phyloP scores from a whole-genome alignment of 53 echinoderm and acorn worm genomes.

The Paracentrotus lividus region DNA sequence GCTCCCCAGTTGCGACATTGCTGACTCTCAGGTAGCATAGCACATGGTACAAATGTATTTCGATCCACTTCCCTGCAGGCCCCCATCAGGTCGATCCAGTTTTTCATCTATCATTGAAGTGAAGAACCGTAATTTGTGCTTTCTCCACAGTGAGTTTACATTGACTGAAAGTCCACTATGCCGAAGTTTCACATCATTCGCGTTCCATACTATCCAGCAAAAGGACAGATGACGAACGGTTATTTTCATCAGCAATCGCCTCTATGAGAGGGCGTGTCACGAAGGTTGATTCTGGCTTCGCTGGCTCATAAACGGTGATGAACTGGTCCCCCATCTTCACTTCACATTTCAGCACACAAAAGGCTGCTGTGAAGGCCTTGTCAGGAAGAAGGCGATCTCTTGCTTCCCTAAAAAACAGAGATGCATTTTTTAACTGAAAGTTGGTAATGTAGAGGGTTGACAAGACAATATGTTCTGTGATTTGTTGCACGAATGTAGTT shows the following conservation, averaged over 20 bases:
- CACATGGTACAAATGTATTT: conserved; percentile 62
- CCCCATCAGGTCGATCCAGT: conserved; percentile 45
- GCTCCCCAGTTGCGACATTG: conserved; percentile 10
- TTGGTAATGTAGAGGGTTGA: too few relatives aligned
- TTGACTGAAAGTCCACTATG: conserved; percentile 1
- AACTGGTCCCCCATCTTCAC: not conserved
- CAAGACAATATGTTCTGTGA: too few relatives aligned
- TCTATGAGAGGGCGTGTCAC: conserved; percentile 42
- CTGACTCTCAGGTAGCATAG: conserved; percentile 34
- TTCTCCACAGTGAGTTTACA: not conserved
- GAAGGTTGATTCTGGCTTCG: conserved; percentile 26
- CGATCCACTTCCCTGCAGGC: conserved; percentile 57
- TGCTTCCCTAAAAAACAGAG: conserved; percentile 33
- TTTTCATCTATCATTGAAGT: conserved; percentile 71
- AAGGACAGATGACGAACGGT: conserved; percentile 15
- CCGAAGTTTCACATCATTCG: conserved; percentile 10
- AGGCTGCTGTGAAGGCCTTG: conserved; percentile 33
- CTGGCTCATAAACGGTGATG: not conserved
- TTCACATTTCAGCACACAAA: not conserved
- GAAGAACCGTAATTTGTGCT: not conserved
- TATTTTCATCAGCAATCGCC: conserved; percentile 66
- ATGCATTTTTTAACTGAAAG: too few relatives aligned
- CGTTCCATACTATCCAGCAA: conserved; percentile 59
- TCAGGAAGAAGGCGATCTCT: conserved; percentile 32
- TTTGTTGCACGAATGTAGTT: too few relatives aligned